Conservation (phyloP, 2,113 vertebrate genomes). For the Orycteropus afer region DNA sequence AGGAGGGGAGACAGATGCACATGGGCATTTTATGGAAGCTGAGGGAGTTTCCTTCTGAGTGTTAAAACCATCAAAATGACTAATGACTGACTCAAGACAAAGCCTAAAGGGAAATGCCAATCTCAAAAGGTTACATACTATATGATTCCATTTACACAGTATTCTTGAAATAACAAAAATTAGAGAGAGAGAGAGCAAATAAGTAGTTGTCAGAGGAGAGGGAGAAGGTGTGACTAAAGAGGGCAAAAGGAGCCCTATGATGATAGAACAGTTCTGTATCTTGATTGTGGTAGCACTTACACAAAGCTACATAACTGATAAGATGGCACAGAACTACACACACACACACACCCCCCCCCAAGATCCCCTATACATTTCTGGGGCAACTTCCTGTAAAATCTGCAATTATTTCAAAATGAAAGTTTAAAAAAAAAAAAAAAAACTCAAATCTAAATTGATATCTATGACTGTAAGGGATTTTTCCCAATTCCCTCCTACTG, state of each 20-base stretch:
- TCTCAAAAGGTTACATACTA: not conserved
- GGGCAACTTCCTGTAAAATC: conserved; percentile 8
- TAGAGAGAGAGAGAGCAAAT: not conserved
- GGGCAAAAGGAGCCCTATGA: not conserved
- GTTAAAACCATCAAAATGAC: conserved; percentile 4
- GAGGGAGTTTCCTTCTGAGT: conserved; percentile 35
- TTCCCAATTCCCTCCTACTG: not conserved
- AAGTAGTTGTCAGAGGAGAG: not conserved
- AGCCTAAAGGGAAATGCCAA: not conserved
- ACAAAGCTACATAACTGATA: not conserved
- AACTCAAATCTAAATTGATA: conserved; percentile 1
- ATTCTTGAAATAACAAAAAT: not conserved
- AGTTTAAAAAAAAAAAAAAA: not conserved
- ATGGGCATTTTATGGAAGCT: conserved; percentile 6
- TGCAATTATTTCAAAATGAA: conserved; percentile 42
- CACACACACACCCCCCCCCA: not conserved
- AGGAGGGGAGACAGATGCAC: not conserved
- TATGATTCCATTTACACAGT: not conserved
- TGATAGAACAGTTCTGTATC: not conserved
- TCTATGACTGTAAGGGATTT: not conserved
- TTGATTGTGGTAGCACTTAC: not conserved
- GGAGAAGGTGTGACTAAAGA: not conserved
- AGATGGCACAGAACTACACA: not conserved
- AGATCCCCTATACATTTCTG: not conserved
- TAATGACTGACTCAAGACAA: not conserved